Conservation (phyloP, 2,797 vertebrate species). For the Taenioides sp. region DNA sequence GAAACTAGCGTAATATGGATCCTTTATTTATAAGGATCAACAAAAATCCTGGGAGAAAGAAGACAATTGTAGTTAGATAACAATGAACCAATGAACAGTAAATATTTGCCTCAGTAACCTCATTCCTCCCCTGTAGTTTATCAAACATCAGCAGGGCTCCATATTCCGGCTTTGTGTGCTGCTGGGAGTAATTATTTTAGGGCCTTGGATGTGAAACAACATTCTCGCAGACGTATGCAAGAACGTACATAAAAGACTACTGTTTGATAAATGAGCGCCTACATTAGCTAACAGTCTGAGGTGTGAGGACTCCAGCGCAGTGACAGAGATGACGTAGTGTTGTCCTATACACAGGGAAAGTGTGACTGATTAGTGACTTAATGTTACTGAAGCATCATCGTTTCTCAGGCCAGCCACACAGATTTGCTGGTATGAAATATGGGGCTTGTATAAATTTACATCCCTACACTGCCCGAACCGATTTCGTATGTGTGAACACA, state of each 20-base stretch:
- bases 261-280: slow-evolving; percentile 30
- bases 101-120: neutral
- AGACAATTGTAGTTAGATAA: too few relatives aligned
- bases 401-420: slow-evolving; percentile 58
- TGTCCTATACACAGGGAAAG: slow-evolving; percentile 23
- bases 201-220: neutral
- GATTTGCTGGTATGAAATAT: slow-evolving; percentile 65
- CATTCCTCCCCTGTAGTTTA: neutral
- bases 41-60: neutral
- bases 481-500: neutral
- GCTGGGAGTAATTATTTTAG: slow-evolving; percentile 10
- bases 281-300: slow-evolving; percentile 33
- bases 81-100: too few relatives aligned
- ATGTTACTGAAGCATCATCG: slow-evolving; percentile 63
- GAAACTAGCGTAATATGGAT: too few relatives aligned
- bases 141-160: slow-evolving; percentile 4
- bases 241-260: slow-evolving; percentile 6
- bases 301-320: slow-evolving; percentile 11
- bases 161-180: neutral
- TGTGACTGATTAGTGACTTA: slow-evolving; percentile 67
- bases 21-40: too few relatives aligned
- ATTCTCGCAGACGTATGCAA: slow-evolving; percentile 16
- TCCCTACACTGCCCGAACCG: slow-evolving; percentile 26
- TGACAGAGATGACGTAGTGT: slow-evolving; percentile 46
- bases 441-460: slow-evolving; percentile 43